Percentiles rank a stretch among this genome's conserved stretches.
These are phyloP conservation scores for Falco novaeseelandiae DNA, from an alignment of 2,797 vertebrate genomes.

Conservation along the genomic window DNA sequence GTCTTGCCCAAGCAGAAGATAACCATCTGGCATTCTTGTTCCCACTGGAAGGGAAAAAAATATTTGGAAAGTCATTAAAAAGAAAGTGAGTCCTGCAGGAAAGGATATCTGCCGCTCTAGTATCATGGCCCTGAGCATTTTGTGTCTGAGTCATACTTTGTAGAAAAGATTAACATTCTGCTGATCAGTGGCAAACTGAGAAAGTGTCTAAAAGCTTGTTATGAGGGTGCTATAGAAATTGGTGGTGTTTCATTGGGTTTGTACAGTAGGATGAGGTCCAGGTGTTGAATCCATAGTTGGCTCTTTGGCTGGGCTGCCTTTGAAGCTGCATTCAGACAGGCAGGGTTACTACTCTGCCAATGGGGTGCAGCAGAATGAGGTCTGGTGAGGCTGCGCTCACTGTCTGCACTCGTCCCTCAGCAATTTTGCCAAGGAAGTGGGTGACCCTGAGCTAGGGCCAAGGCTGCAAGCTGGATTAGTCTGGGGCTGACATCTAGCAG, in stretches of 20 bases:
- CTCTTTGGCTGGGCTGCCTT: background rate
- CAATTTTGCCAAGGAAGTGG: background rate
- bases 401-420: background rate
- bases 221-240: rapidly evolving
- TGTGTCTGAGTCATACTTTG: background rate
- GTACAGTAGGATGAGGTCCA: background rate
- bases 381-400: background rate
- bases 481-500: background rate
- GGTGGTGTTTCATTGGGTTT: background rate
- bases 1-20: background rate
- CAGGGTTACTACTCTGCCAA: background rate
- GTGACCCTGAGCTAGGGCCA: background rate
- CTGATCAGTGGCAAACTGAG: background rate
- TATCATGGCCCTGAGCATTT: background rate
- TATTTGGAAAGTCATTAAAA: background rate
- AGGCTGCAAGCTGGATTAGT: background rate
- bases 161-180: background rate
- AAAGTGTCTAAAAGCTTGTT: background rate
- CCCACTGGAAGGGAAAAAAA: background rate
- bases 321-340: background rate
- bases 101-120: background rate
- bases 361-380: background rate
- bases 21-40: background rate
- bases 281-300: background rate
- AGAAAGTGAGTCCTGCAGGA: background rate